A percentile compares a stretch with the other conserved stretches of the same genome.
phyloP scores from a whole-genome alignment of 2,888 invertebrate species.

The Caenorhabditis becei region DNA sequence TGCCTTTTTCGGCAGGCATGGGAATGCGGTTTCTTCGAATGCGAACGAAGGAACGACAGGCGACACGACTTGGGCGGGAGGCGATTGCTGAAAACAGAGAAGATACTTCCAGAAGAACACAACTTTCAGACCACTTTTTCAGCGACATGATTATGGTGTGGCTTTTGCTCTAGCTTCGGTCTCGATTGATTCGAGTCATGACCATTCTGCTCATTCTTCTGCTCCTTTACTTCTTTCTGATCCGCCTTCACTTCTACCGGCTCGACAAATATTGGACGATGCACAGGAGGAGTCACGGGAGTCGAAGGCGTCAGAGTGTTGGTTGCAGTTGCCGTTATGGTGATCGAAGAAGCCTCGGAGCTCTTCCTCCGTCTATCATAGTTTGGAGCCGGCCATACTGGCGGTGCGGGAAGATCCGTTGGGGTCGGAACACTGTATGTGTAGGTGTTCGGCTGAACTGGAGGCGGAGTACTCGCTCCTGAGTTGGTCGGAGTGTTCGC shows the following conservation, averaged over 20 bases:
- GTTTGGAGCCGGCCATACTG: slow-evolving; percentile 59
- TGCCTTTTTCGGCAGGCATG: slow-evolving; percentile 68
- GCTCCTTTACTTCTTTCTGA: background rate
- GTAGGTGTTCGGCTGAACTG: background rate
- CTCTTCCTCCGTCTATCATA: slow-evolving; percentile 40
- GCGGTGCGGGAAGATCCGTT: slow-evolving; percentile 48
- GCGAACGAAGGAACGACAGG: slow-evolving; percentile 60
- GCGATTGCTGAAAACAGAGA: slow-evolving; percentile 18
- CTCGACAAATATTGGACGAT: slow-evolving; percentile 9
- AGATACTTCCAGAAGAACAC: background rate
- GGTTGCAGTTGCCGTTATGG: slow-evolving; percentile 24
- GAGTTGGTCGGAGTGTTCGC: slow-evolving; percentile 18
- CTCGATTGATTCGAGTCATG: background rate
- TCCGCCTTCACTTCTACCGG: background rate
- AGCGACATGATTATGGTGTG: background rate
- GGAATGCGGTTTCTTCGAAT: slow-evolving; percentile 74
- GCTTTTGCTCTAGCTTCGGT: background rate
- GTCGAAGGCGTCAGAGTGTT: slow-evolving; percentile 43
- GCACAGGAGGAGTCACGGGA: slow-evolving; percentile 28
- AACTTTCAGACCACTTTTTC: slow-evolving; percentile 4
- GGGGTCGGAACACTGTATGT: slow-evolving; percentile 26
- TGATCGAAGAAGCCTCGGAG: slow-evolving; percentile 33
- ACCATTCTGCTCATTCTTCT: background rate
- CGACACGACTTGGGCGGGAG: background rate
- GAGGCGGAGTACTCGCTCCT: slow-evolving; percentile 23